Evolutionary conservation across 2,888 invertebrate species (phyloP), one percentile per base, ranked within the genome.

Genomic region (Drosophila seclusa): DNA sequence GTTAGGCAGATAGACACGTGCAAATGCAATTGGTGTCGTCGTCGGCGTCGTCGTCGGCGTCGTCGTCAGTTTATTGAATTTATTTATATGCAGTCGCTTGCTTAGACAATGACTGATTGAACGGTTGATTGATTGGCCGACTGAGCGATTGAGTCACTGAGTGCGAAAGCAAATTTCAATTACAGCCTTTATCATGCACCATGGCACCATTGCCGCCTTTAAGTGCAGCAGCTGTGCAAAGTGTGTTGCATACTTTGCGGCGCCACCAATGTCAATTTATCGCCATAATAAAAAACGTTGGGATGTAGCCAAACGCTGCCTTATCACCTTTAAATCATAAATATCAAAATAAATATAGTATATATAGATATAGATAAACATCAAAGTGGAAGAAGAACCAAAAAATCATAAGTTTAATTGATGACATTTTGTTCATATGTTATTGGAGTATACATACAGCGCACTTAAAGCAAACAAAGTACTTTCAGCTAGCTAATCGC

Each of bases 61-160:
- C 64, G 48, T 75, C 70, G 64, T 60, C 73, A 64, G 77, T 80
- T 84, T 89, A 84, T 89, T 84, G 87, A 81, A 89, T 89, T 87
- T 87, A 83, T 89, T 89, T 84, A 74, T 83, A 81, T 87, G 84
- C 72, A 74, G 69, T 76, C 65, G 60, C 62, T 68, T 68, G 74
- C 77, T 76, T 73, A 81, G 89, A 83, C 84, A 82, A 69, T 71
- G 84, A 80, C 76, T 73, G 84, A 75, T 76, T 85, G 87, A 71
- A 32, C 64, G 82, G 70, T 63, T 83, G 71, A 82, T 59, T 64
- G 65, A 80, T 65, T 45, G 68, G 68, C 31, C 53, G 63, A 74
- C 60, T 80, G 78, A 80, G 40, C 58, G 75, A 78, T 65, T 78
- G 77, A 78, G 55, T 45, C 58, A 52, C 40, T 57, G 50, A 52